Evolutionary conservation across 2,888 invertebrate genomes (phyloP).

Genomic region (Rhorus exstirpatorius): DNA sequence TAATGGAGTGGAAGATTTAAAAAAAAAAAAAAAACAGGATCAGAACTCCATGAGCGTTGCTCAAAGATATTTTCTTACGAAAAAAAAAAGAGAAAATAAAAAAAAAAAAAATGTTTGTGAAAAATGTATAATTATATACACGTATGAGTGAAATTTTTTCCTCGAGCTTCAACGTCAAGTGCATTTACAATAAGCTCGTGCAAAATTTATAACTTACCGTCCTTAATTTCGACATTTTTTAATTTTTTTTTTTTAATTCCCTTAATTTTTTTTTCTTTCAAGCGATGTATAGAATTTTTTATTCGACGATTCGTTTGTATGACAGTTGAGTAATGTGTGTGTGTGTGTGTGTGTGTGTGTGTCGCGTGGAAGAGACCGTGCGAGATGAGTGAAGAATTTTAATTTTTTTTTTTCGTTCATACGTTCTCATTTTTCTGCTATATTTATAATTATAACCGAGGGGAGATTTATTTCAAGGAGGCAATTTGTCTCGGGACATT

Average conservation of each 20-base stretch:
- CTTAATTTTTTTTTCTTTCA: background rate
- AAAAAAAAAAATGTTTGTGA: background rate
- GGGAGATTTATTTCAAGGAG: background rate
- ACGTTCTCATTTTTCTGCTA: background rate
- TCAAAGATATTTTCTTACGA: conserved; percentile 21
- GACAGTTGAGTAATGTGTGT: conserved; percentile 7
- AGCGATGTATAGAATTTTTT: conserved; percentile 29
- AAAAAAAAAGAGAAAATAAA: conserved; percentile 16
- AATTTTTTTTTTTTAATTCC: too few relatives aligned
- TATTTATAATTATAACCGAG: background rate
- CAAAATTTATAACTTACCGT: background rate
- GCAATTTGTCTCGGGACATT: too few relatives aligned
- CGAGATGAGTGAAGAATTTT: conserved; percentile 3
- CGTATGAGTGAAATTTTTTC: background rate
- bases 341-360: too few relatives aligned
- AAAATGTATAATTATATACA: background rate
- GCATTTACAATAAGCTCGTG: background rate
- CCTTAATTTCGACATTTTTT: conserved; percentile 13
- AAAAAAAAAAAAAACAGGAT: too few relatives aligned
- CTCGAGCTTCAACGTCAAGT: conserved; percentile 1
- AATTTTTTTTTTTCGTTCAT: conserved; percentile 11
- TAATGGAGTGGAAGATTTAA: too few relatives aligned
- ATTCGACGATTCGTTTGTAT: background rate
- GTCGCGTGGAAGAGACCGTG: conserved; percentile 19
- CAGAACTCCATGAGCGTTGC: conserved; percentile 28